These are phyloP conservation scores for Eupithecia inturbata DNA, from an alignment of 2,888 invertebrate genomes.

Conservation along the genomic window DNA sequence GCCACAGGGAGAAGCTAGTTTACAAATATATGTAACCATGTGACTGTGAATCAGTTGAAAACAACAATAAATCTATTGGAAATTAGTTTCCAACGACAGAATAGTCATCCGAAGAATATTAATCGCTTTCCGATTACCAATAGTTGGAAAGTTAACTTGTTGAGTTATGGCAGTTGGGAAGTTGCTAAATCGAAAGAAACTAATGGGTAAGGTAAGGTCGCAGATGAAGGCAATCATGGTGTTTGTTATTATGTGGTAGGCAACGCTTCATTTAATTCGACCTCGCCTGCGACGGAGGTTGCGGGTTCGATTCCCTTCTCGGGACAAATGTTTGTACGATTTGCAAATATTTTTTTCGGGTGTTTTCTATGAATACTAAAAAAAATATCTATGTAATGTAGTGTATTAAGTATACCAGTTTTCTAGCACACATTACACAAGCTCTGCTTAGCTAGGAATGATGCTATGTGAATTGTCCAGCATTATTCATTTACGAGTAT, in stretches of 20 bases:
- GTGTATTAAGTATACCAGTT: too few species aligned
- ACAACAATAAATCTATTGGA: constrained; percentile 64
- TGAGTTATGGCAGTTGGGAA: constrained; percentile 63
- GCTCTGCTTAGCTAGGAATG: too few species aligned
- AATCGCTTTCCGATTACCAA: constrained; percentile 68
- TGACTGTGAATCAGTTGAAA: constrained; percentile 50
- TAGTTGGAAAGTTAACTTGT: constrained; percentile 64
- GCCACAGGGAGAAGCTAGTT: not conserved
- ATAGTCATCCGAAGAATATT: constrained; percentile 67
- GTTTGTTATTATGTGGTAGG: not conserved
- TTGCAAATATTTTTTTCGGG: too few species aligned
- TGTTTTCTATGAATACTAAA: too few species aligned
- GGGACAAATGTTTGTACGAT: too few species aligned
- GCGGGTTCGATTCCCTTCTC: too few species aligned
- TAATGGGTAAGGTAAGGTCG: constrained; percentile 13
- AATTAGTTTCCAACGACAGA: constrained; percentile 71
- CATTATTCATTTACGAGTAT: too few species aligned
- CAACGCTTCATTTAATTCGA: not conserved
- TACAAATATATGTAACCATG: constrained; percentile 36
- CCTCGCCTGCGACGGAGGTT: too few species aligned
- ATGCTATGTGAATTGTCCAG: too few species aligned
- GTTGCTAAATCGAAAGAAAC: constrained; percentile 52
- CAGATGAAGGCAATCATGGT: not conserved
- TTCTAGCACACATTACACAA: too few species aligned
- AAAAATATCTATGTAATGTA: too few species aligned